These are phyloP conservation scores for Cydia strobilella DNA, from an alignment of 1,140 invertebrate species.

Conservation along the genomic window DNA sequence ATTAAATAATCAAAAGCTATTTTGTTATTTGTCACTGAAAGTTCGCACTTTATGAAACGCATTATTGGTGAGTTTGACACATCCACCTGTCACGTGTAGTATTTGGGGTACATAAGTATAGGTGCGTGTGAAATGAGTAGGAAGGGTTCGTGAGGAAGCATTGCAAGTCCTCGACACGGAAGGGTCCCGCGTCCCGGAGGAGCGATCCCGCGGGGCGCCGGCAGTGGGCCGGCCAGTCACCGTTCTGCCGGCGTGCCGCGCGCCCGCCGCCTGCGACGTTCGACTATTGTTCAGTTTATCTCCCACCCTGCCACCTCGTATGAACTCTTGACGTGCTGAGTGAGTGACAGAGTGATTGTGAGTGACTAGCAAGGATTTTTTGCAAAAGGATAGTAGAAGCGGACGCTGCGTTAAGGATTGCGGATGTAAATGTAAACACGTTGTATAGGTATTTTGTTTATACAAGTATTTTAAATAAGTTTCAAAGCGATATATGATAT, in stretches of 20 bases:
- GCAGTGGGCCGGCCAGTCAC: conserved; percentile 78
- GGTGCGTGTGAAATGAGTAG: conserved; percentile 1
- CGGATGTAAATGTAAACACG: conserved; percentile 48
- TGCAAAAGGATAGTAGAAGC: conserved; percentile 54
- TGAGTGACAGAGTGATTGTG: conserved; percentile 42
- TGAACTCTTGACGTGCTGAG: conserved; percentile 61
- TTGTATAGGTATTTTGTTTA: neutral
- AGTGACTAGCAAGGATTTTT: conserved; percentile 53
- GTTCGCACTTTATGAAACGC: too few relatives aligned
- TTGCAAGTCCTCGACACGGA: conserved; percentile 68
- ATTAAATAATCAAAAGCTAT: too few relatives aligned
- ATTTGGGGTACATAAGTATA: neutral
- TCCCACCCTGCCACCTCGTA: conserved; percentile 52
- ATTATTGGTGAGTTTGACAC: too few relatives aligned
- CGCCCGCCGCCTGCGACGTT: conserved; percentile 63
- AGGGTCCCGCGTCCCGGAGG: conserved; percentile 65
- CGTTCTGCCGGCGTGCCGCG: conserved; percentile 69
- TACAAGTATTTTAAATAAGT: neutral
- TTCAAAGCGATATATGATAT: neutral
- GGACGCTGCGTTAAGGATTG: conserved; percentile 51
- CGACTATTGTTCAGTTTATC: conserved; percentile 62
- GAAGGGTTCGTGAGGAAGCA: conserved; percentile 50
- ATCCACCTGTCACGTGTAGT: too few relatives aligned
- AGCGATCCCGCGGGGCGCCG: conserved; percentile 72
- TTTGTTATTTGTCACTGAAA: too few relatives aligned